phyloP scores from a whole-genome alignment of 1,140 invertebrate species.

The Drosophila nigrodunni region DNA sequence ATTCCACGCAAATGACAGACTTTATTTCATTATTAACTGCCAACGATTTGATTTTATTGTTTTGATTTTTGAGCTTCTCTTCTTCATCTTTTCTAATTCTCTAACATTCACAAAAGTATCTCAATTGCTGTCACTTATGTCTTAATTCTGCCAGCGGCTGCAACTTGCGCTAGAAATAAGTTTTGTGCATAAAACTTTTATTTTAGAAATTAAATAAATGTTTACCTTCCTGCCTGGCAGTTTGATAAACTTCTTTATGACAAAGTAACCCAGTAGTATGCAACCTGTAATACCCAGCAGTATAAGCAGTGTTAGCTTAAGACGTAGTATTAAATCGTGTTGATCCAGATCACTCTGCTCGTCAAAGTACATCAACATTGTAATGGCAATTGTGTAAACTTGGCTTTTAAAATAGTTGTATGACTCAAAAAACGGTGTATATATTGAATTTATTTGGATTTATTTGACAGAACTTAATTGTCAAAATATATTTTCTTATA shows the following conservation, averaged over 20 bases:
- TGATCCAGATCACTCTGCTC: background rate
- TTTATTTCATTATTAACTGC: conserved; percentile 17
- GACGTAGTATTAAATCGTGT: background rate
- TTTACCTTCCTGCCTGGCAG: background rate
- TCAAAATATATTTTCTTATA: too few species aligned
- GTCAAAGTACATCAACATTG: conserved; percentile 12
- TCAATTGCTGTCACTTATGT: background rate
- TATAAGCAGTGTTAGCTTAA: background rate
- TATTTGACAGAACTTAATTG: too few species aligned
- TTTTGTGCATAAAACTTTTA: too few species aligned
- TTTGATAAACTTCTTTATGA: background rate
- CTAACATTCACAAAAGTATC: too few species aligned
- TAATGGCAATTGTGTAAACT: background rate
- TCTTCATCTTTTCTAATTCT: too few species aligned
- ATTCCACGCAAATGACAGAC: conserved; percentile 62
- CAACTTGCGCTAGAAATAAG: conserved; percentile 2
- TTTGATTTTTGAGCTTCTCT: too few species aligned
- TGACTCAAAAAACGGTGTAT: background rate
- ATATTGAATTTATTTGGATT: too few species aligned
- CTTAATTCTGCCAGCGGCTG: background rate
- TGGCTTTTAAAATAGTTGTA: background rate
- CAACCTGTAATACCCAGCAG: background rate
- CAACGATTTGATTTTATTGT: too few species aligned
- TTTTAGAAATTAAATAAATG: background rate
- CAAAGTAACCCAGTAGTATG: background rate